Evolutionary conservation across 1,140 invertebrate species (phyloP).

Genomic region (Drosophila equinoxialis): DNA sequence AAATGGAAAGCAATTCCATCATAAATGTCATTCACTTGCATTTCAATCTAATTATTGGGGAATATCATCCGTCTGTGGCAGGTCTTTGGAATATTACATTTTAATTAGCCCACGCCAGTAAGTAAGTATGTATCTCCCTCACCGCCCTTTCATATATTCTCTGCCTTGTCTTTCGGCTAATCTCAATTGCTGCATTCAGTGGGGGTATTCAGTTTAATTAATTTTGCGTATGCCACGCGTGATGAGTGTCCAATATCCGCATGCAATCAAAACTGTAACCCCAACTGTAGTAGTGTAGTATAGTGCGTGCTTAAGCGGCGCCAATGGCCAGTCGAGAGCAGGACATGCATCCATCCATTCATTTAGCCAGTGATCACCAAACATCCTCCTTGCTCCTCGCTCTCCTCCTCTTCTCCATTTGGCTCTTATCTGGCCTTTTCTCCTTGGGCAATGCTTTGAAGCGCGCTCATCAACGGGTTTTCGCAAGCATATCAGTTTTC

Average conservation of each 20-base stretch:
- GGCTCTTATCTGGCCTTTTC: slow-evolving; percentile 25
- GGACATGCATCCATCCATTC: slow-evolving; percentile 31
- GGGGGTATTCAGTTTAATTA: slow-evolving; percentile 73
- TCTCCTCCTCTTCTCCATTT: slow-evolving; percentile 27
- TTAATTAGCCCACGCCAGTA: slow-evolving; percentile 58
- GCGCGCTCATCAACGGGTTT: slow-evolving; percentile 78
- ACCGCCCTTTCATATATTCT: too few relatives aligned
- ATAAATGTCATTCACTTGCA: slow-evolving; percentile 6
- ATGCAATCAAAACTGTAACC: slow-evolving; percentile 23
- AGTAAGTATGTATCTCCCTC: slow-evolving; percentile 5
- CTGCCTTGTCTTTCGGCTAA: background rate
- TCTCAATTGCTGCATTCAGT: slow-evolving; percentile 18
- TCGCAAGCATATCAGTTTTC: slow-evolving; percentile 79
- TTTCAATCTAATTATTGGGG: slow-evolving; percentile 24
- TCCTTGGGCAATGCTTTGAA: slow-evolving; percentile 51
- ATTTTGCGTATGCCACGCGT: slow-evolving; percentile 66
- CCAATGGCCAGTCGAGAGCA: background rate
- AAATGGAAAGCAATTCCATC: background rate
- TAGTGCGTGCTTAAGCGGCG: slow-evolving; percentile 10
- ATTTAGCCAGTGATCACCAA: background rate
- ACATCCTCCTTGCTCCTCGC: background rate
- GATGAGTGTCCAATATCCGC: slow-evolving; percentile 72
- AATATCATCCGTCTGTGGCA: slow-evolving; percentile 14
- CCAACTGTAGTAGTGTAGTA: slow-evolving; percentile 36
- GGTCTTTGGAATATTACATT: slow-evolving; percentile 58